Base-by-base conservation (phyloP, 1,140 invertebrate genomes). In the Heliconius congener region DNA sequence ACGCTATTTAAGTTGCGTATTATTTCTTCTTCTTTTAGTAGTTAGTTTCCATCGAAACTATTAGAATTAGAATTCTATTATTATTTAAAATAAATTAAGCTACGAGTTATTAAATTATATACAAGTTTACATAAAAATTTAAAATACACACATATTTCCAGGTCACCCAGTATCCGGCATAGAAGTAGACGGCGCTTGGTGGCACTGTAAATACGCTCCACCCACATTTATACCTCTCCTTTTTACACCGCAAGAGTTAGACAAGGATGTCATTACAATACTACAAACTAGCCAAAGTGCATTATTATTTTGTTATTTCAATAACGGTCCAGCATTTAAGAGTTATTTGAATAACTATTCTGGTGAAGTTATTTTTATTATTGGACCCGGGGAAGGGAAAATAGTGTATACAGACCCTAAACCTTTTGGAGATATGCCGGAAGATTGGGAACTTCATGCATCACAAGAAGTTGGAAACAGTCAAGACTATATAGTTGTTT, bases 221-320 rank as follows among this genome's bases (percentile, higher is more conserved):
- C 92, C 93, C 8, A 92, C 89, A 34, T 95, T 95, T 79, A 94
- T 95, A 78, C 92, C 90, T 18, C 86, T 94, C 73, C 87, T 91
- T 30, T 85, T 94, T 60, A 92, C 91, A 5, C 46, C 88, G 0
- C 71, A 87, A 1, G 74, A 77, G 34, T 90, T 91, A 83, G 91
- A 95, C 74, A 84, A 88, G 11, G 86, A 94, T 18, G 87, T 81
- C 23, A 82, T 81, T 16, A 88, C 80, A 34, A 74, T 95, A 18
- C 77, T 82, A 57, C 71, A 84, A 19, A 79, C 91, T 9, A 72
- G 87, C 30, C 87, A 91, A n/a, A 95, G 95, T 75, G 96, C 96
- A 0, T 83, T 97, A 73, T 84, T 97, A 37, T 97, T 97, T 86
- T 97, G 97, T 85, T 97, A 97, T 85, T 97, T 97, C 85, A 97